Conservation (phyloP, 2,113 vertebrate species). For the Xiphorhynchus elegans region DNA sequence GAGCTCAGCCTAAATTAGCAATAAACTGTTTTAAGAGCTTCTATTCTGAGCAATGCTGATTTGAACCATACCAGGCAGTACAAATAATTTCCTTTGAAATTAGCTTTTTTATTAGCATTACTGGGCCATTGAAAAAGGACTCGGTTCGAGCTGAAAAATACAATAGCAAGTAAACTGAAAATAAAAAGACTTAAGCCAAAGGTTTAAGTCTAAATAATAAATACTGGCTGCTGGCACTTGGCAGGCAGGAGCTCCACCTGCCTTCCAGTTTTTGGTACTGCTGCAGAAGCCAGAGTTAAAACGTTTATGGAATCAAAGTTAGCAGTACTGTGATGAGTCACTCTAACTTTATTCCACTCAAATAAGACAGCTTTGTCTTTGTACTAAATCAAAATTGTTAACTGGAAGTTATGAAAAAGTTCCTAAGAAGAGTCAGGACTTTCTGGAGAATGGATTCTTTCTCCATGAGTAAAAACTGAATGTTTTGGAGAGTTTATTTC, state of each 20-base stretch:
- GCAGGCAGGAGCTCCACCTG: slow-evolving; percentile 57
- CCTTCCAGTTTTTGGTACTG: slow-evolving; percentile 31
- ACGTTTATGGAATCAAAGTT: background rate
- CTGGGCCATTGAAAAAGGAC: background rate
- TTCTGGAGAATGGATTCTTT: background rate
- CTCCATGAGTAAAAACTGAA: background rate
- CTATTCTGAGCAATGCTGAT: background rate
- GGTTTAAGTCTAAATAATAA: background rate
- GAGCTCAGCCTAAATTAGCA: background rate
- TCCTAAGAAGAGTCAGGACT: background rate
- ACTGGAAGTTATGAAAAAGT: background rate
- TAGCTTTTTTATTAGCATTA: background rate
- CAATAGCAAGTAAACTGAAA: background rate
- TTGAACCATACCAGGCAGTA: background rate
- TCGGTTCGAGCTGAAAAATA: background rate
- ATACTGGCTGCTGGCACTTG: background rate
- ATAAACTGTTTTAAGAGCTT: background rate
- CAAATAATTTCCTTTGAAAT: background rate
- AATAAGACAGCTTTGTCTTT: background rate
- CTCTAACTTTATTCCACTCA: background rate
- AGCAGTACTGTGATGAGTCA: background rate
- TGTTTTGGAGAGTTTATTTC: background rate
- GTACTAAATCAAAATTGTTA: background rate
- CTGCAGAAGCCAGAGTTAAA: background rate
- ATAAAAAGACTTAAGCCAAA: background rate